phyloP scores from a whole-genome alignment of 2,888 invertebrate genomes.

The Limnephilus marmoratus region DNA sequence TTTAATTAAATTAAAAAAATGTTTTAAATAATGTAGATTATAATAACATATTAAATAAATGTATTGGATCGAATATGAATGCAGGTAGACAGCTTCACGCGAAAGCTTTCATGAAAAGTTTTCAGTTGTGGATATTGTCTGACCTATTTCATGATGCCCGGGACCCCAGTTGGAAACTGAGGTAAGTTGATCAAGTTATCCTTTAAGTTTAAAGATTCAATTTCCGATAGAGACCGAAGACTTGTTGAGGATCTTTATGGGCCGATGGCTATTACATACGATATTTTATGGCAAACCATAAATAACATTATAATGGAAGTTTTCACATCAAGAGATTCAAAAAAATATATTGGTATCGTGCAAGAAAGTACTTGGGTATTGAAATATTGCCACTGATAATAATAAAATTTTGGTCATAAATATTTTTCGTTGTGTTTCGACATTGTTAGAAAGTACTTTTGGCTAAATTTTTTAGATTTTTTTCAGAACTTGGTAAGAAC shows the following conservation, averaged over 20 bases:
- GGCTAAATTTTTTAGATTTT: neutral
- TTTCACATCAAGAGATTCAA: neutral
- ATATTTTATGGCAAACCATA: neutral
- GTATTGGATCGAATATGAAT: neutral
- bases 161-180: neutral
- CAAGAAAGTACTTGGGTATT: neutral
- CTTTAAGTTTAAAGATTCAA: neutral
- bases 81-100: neutral
- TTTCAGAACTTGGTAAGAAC: no score
- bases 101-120: neutral
- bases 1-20: no score
- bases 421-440: neutral
- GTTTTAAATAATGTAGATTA: no score
- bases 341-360: neutral
- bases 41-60: neutral
- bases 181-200: neutral
- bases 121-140: neutral
- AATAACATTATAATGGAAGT: neutral
- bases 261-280: neutral
- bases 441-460: neutral
- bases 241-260: neutral
- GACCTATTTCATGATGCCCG: neutral
- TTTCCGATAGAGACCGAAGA: neutral
- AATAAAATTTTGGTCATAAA: neutral
- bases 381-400: neutral